Conservation (phyloP, 2,113 vertebrate genomes). For the Ptyas mucosa region DNA sequence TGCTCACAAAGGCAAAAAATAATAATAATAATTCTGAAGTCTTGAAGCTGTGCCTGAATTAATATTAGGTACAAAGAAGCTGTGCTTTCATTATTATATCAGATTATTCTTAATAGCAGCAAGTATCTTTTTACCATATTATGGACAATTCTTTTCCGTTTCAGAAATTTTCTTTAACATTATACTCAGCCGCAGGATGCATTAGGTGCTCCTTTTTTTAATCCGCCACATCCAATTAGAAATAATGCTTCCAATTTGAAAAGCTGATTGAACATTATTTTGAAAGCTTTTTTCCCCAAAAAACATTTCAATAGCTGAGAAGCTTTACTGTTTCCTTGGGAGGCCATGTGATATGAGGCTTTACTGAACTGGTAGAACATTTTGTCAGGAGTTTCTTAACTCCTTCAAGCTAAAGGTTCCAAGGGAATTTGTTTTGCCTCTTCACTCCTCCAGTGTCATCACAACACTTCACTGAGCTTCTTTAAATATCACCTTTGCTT, state of each 20-base stretch:
- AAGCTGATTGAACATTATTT: background rate
- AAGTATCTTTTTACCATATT: background rate
- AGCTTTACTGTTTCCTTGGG: background rate
- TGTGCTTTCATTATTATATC: background rate
- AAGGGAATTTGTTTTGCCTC: background rate
- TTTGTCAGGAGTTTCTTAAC: background rate
- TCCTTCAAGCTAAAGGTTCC: background rate
- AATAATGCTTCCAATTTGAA: background rate
- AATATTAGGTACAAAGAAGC: background rate
- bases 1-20: background rate
- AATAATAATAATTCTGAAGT: background rate
- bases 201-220: background rate
- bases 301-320: background rate
- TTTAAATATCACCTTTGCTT: constrained; percentile 2
- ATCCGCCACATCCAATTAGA: background rate
- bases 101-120: background rate
- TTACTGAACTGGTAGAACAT: background rate
- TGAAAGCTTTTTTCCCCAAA: background rate
- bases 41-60: background rate
- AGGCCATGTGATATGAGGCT: background rate
- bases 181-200: background rate
- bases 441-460: background rate
- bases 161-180: background rate
- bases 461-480: background rate
- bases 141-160: background rate